A percentile compares a stretch with the other conserved stretches of the same genome.
phyloP scores from a whole-genome alignment of 2,888 invertebrate species.

The Heliconius ethilla region DNA sequence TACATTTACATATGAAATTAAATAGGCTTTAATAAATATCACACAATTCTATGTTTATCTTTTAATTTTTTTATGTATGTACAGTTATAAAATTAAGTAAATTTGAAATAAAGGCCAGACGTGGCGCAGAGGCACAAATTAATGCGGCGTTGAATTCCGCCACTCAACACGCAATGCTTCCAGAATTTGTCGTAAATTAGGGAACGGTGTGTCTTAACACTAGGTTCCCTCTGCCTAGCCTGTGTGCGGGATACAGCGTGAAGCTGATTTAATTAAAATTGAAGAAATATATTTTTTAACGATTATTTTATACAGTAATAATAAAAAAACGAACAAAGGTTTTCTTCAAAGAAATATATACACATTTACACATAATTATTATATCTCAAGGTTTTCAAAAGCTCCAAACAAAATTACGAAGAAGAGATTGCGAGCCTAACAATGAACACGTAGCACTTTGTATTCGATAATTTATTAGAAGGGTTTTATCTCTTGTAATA shows the following conservation, averaged over 20 bases:
- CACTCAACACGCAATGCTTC: no score
- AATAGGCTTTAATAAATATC: no score
- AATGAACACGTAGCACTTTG: constrained; percentile 20
- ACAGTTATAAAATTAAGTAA: background rate
- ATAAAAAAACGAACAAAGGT: background rate
- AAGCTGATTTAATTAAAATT: no score
- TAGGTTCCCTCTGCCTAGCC: no score
- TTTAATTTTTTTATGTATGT: background rate
- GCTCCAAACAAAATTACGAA: constrained; percentile 12
- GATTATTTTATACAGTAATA: background rate
- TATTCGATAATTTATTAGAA: constrained; percentile 15
- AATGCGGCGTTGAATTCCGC: no score
- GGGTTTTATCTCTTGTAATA: constrained; percentile 1
- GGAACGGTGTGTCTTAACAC: no score
- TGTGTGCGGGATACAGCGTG: no score
- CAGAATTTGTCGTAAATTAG: no score
- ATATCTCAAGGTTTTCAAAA: background rate
- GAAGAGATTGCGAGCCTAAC: background rate
- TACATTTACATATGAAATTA: no score
- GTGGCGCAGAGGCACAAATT: no score
- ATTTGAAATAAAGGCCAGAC: background rate
- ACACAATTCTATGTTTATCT: no score
- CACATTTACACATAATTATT: background rate
- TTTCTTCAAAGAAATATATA: background rate
- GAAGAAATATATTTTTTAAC: background rate